Percentiles rank a stretch among this genome's conserved stretches.
Evolutionary conservation across 2,113 vertebrate species (phyloP).

Genomic region (Ammodytes marinus): DNA sequence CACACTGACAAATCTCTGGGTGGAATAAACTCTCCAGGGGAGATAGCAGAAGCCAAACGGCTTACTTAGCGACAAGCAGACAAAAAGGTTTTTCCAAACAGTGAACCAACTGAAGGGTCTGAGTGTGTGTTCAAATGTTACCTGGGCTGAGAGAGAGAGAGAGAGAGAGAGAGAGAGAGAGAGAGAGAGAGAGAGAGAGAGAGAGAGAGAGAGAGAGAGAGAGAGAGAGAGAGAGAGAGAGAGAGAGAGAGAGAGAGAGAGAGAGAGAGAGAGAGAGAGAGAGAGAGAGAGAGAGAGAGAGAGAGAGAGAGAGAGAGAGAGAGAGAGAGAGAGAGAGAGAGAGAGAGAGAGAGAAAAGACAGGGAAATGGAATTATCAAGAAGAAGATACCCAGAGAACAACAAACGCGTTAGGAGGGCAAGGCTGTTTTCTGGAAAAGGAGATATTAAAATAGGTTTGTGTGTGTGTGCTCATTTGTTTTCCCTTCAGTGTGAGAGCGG

Average conservation of each 20-base stretch:
- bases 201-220: too few species aligned
- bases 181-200: too few species aligned
- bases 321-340: not conserved
- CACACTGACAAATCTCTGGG: constrained; percentile 42
- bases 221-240: too few species aligned
- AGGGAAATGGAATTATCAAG: not conserved
- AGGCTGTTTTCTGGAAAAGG: constrained; percentile 4
- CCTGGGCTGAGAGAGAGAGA: not conserved
- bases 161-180: too few species aligned
- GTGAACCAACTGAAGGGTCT: not conserved
- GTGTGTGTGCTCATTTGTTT: constrained; percentile 31
- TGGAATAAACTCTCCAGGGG: constrained; percentile 43
- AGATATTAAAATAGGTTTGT: not conserved
- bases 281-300: too few species aligned
- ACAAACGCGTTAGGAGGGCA: not conserved
- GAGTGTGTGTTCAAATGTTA: constrained; percentile 7
- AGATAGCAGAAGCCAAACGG: constrained; percentile 45
- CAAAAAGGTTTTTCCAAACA: constrained; percentile 36
- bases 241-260: too few species aligned
- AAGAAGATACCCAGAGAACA: constrained; percentile 3
- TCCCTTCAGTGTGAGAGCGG: constrained; percentile 32
- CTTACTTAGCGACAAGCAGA: constrained; percentile 49
- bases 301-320: not conserved
- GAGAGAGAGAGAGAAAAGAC: not conserved
- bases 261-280: too few species aligned